phyloP scores from a whole-genome alignment of 2,113 vertebrate genomes.

The Amphilophus citrinellus region DNA sequence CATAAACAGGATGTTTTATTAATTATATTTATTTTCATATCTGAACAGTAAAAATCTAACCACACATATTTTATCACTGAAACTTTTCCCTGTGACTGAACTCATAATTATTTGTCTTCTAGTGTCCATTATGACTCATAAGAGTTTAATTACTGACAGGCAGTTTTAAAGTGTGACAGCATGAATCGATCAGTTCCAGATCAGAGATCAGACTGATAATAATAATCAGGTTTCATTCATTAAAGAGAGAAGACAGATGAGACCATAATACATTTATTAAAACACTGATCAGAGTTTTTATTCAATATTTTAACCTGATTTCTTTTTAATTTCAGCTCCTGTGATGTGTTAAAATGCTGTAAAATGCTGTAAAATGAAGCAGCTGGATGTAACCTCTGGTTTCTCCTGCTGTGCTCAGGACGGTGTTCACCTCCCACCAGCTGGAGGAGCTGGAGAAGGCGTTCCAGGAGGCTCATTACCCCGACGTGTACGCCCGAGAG shows the following conservation, averaged over 20 bases:
- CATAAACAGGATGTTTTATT: neutral
- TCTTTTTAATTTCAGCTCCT: neutral
- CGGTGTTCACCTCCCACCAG: slow-evolving; percentile 94
- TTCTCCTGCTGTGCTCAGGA: slow-evolving; percentile 77
- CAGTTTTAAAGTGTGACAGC: too few relatives aligned
- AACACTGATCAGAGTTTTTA: too few relatives aligned
- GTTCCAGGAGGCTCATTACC: slow-evolving; percentile 95
- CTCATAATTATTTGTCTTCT: neutral
- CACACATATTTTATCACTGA: neutral
- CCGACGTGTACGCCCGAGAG: slow-evolving; percentile 94
- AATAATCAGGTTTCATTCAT: neutral
- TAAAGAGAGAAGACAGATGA: neutral
- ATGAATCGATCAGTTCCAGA: too few relatives aligned
- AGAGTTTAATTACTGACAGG: neutral
- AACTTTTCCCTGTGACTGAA: neutral
- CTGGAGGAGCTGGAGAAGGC: slow-evolving; percentile 97
- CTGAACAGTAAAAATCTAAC: too few relatives aligned
- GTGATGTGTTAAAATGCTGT: neutral
- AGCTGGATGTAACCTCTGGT: neutral
- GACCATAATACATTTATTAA: neutral
- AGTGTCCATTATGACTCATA: neutral
- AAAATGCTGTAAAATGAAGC: neutral
- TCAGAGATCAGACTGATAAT: neutral
- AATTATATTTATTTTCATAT: neutral
- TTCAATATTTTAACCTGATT: neutral